phyloP scores from a whole-genome alignment of 2,888 invertebrate species.

The Ichneumoninae sp. region DNA sequence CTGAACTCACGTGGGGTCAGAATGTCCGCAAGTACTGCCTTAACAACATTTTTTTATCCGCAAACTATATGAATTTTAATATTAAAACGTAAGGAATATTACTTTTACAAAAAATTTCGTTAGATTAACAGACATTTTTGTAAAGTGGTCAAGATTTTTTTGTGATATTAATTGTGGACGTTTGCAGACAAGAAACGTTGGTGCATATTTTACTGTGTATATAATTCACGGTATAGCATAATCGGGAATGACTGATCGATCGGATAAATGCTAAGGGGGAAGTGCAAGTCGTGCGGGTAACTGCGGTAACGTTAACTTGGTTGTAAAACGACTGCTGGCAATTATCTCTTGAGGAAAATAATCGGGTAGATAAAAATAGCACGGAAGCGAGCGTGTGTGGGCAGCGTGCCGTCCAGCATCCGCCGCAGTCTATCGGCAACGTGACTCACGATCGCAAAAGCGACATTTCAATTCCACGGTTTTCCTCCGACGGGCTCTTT shows the following conservation, averaged over 20 bases:
- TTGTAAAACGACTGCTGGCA: background rate
- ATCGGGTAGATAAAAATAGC: constrained; percentile 18
- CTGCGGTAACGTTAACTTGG: background rate
- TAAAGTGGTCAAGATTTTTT: too few species aligned
- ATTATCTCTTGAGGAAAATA: constrained; percentile 19
- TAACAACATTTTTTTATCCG: too few species aligned
- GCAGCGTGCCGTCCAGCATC: constrained; percentile 5
- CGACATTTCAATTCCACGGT: background rate
- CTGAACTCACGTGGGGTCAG: too few species aligned
- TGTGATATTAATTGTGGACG: background rate
- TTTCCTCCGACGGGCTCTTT: background rate
- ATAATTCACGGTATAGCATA: background rate
- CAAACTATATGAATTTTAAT: too few species aligned
- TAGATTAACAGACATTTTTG: background rate
- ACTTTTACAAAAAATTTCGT: background rate
- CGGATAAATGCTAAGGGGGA: background rate
- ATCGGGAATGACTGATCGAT: constrained; percentile 5
- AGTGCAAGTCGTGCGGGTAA: background rate
- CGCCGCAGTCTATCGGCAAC: background rate
- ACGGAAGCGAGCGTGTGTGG: background rate
- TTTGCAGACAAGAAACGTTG: too few species aligned
- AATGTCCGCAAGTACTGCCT: too few species aligned
- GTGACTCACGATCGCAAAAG: constrained; percentile 8
- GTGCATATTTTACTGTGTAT: background rate
- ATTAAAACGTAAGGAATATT: too few species aligned